A percentile compares a stretch with the other conserved stretches of the same genome.
phyloP scores from a whole-genome alignment of 2,113 vertebrate genomes.

The Erinaceus europaeus region DNA sequence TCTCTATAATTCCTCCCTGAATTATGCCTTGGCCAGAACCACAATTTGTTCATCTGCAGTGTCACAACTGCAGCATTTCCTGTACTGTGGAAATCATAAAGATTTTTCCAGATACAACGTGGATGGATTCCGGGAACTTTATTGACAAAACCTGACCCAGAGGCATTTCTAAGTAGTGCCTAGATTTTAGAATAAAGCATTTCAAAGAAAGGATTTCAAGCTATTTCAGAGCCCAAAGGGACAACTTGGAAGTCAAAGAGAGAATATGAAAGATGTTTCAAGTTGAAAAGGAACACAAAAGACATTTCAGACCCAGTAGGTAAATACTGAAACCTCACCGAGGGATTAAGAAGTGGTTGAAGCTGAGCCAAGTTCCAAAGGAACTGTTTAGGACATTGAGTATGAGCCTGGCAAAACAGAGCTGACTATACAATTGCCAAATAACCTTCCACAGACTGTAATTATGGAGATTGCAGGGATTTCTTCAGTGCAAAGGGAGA shows the following conservation, averaged over 20 bases:
- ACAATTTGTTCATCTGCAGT: not conserved
- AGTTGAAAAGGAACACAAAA: conserved; percentile 54
- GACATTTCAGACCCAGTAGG: conserved; percentile 48
- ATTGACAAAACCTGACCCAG: conserved; percentile 17
- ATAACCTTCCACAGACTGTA: not conserved
- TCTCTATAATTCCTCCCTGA: not conserved
- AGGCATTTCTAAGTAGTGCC: conserved; percentile 30
- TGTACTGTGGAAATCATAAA: conserved; percentile 1
- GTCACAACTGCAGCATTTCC: not conserved
- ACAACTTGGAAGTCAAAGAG: conserved; percentile 51
- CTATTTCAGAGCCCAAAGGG: conserved; percentile 44
- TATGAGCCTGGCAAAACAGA: conserved; percentile 8
- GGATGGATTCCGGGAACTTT: not conserved
- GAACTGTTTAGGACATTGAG: conserved; percentile 24
- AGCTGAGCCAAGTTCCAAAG: conserved; percentile 40
- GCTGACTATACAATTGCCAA: not conserved
- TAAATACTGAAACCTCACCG: conserved; percentile 41
- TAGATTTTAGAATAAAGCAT: conserved; percentile 54
- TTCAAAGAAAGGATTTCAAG: conserved; percentile 55
- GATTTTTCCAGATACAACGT: not conserved
- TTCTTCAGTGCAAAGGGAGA: too few relatives aligned
- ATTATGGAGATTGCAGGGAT: not conserved
- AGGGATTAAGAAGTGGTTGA: conserved; percentile 40
- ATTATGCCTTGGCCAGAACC: conserved; percentile 15
- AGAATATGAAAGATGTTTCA: conserved; percentile 47